These are phyloP conservation scores for Zaprionus inermis DNA, from an alignment of 1,140 invertebrate genomes.

Conservation along the genomic window DNA sequence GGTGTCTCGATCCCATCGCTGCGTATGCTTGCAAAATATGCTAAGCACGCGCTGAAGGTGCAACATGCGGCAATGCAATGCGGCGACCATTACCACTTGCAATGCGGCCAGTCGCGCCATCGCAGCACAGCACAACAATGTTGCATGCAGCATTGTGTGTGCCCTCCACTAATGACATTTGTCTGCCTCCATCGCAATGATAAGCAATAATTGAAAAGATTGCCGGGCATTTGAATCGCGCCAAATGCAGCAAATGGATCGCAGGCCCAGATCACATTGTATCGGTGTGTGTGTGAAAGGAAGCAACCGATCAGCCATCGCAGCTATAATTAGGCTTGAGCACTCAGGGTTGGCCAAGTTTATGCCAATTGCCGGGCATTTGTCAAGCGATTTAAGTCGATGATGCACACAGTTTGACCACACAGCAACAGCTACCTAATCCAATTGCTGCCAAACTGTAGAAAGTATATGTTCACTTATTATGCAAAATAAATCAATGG, in stretches of 20 bases:
- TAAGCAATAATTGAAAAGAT: slow-evolving; percentile 82
- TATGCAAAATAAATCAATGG: too few species aligned
- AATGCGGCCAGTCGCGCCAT: slow-evolving; percentile 47
- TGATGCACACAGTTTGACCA: slow-evolving; percentile 29
- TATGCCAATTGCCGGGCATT: slow-evolving; percentile 51
- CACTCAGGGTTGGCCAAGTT: slow-evolving; percentile 38
- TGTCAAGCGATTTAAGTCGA: slow-evolving; percentile 47
- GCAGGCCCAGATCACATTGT: background rate
- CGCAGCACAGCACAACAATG: slow-evolving; percentile 49
- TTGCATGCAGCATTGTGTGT: slow-evolving; percentile 38
- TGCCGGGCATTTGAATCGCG: slow-evolving; percentile 72
- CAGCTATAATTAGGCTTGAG: slow-evolving; percentile 38
- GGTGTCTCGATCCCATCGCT: background rate
- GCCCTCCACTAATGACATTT: slow-evolving; percentile 51
- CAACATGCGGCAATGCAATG: slow-evolving; percentile 31
- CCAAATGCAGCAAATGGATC: slow-evolving; percentile 42
- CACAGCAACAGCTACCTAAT: slow-evolving; percentile 24
- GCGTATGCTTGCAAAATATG: slow-evolving; percentile 46
- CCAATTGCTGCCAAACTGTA: slow-evolving; percentile 27
- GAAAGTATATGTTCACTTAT: background rate
- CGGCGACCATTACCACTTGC: background rate
- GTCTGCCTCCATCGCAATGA: slow-evolving; percentile 61
- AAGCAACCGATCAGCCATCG: slow-evolving; percentile 34
- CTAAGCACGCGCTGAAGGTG: slow-evolving; percentile 42
- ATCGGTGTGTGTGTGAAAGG: slow-evolving; percentile 14